Conservation (phyloP, 2,888 invertebrate genomes). For the Rapana venosa region DNA sequence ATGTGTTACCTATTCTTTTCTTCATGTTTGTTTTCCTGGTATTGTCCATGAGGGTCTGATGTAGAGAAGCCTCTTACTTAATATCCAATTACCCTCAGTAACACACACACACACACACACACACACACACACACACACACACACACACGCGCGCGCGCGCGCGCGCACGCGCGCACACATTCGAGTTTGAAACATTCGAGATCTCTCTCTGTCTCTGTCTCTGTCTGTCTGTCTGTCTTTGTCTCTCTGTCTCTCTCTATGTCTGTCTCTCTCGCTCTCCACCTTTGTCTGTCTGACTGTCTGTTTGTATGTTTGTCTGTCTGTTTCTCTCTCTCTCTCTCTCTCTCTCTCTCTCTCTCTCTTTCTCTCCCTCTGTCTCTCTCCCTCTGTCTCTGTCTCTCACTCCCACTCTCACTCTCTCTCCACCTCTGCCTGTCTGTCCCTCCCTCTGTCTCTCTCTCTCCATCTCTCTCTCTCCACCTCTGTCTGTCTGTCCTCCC, state of each 20-base stretch:
- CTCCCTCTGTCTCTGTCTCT: too few species aligned
- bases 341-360: slow-evolving; percentile 29
- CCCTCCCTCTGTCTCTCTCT: background rate
- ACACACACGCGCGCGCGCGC: slow-evolving; percentile 26
- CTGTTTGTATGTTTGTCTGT: background rate
- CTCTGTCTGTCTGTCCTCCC: background rate
- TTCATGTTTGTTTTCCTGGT: too few species aligned
- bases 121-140: slow-evolving; percentile 31
- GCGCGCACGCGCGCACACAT: slow-evolving; percentile 28
- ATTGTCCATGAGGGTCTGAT: too few species aligned
- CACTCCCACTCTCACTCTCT: too few species aligned
- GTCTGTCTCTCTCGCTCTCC: background rate
- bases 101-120: slow-evolving; percentile 25
- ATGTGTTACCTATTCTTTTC: too few species aligned
- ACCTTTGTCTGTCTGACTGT: background rate
- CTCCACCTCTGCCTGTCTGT: background rate
- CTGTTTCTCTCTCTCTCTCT: background rate
- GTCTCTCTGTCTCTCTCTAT: background rate
- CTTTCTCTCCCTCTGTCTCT: background rate
- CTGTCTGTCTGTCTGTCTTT: background rate
- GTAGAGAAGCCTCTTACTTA: too few species aligned
- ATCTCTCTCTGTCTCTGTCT: background rate
- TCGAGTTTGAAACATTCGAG: too few species aligned
- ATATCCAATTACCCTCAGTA: background rate
- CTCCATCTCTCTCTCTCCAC: background rate